Conservation (phyloP, 2,888 invertebrate species). For the Apantesis nais region DNA sequence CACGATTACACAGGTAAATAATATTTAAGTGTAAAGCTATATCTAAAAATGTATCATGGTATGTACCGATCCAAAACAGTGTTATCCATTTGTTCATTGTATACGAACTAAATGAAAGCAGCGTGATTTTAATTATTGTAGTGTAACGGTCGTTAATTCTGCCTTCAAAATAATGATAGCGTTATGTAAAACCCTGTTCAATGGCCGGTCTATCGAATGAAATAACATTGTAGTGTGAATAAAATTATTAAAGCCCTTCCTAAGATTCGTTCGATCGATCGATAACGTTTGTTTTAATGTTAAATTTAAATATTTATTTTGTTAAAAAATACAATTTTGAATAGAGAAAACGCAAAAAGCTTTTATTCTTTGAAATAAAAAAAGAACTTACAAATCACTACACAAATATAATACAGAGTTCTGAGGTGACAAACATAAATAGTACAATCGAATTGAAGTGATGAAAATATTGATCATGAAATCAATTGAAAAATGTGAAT, state of each 20-base stretch:
- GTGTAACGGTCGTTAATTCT: constrained; percentile 44
- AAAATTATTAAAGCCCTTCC: neutral
- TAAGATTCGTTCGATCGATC: neutral
- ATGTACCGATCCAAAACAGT: constrained; percentile 54
- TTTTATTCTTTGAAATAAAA: no score
- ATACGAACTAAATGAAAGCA: constrained; percentile 30
- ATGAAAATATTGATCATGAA: no score
- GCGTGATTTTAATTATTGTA: constrained; percentile 36
- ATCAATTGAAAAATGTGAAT: no score
- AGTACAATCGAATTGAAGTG: no score
- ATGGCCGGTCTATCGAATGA: constrained; percentile 7
- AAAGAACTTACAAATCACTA: no score
- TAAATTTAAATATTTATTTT: no score
- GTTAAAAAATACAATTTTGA: no score
- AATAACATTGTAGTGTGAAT: neutral
- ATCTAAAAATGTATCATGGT: constrained; percentile 19
- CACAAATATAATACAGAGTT: no score
- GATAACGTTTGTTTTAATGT: no score
- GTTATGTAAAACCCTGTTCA: constrained; percentile 19
- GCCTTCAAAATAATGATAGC: constrained; percentile 39
- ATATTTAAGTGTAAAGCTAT: constrained; percentile 7
- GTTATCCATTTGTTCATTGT: constrained; percentile 59
- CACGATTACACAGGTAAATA: constrained; percentile 1
- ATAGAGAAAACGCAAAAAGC: no score
- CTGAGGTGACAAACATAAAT: no score